A percentile compares a stretch with the other conserved stretches of the same genome.
phyloP scores from a whole-genome alignment of 2,888 invertebrate species.

The Caradrina kadenii region DNA sequence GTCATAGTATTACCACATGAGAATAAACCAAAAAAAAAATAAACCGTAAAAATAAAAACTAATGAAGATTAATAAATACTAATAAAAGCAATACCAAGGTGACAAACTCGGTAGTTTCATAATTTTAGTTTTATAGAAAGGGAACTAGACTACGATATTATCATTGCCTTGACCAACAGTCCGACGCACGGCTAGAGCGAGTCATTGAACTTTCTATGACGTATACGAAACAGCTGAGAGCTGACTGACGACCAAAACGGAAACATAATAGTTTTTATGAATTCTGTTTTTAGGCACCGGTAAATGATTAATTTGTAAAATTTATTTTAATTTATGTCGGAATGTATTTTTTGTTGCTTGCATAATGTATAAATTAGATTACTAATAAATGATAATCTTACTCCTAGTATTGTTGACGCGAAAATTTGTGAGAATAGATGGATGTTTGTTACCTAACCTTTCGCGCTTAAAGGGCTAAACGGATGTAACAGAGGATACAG shows the following conservation, averaged over 20 bases:
- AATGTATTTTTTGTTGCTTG: too few relatives aligned
- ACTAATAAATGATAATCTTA: too few relatives aligned
- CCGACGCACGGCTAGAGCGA: slow-evolving; percentile 34
- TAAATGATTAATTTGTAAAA: neutral
- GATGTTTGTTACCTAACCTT: too few relatives aligned
- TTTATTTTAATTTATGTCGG: neutral
- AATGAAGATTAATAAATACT: neutral
- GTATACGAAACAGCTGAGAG: slow-evolving; percentile 37
- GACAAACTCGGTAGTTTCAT: neutral
- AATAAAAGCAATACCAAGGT: slow-evolving; percentile 15
- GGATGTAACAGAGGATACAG: too few relatives aligned
- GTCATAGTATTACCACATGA: too few relatives aligned
- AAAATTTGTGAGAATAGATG: too few relatives aligned
- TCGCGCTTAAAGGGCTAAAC: too few relatives aligned
- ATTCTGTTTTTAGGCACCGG: neutral
- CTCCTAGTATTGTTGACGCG: too few relatives aligned
- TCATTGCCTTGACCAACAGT: slow-evolving; percentile 58
- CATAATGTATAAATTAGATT: too few relatives aligned
- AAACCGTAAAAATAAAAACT: too few relatives aligned
- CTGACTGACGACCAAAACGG: slow-evolving; percentile 1
- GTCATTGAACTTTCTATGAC: slow-evolving; percentile 60
- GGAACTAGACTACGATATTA: slow-evolving; percentile 25
- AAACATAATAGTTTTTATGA: neutral
- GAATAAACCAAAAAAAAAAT: too few relatives aligned
- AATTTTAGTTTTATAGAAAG: slow-evolving; percentile 13